phyloP scores from a whole-genome alignment of 35 echinoderm and acorn worm species.

The Chiridota heheva region DNA sequence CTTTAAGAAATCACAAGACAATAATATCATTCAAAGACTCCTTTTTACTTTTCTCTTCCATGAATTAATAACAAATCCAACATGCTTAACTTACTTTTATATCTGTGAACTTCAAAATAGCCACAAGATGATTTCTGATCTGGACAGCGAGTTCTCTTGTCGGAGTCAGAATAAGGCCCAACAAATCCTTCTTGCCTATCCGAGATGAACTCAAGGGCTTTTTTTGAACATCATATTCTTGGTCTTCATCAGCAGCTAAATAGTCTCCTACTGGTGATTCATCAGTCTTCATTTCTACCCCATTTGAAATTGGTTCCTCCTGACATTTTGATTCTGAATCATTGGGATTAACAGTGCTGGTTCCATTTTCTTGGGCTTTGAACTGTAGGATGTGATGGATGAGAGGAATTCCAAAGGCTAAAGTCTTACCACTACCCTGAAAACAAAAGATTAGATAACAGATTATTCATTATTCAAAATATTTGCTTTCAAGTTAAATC shows the following conservation, averaged over 20 bases:
- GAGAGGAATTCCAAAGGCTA: slow-evolving; percentile 92
- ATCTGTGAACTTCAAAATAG: slow-evolving; percentile 72
- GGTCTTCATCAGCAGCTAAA: background rate
- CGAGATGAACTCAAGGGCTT: background rate
- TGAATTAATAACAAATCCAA: no score
- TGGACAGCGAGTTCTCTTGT: slow-evolving; percentile 93
- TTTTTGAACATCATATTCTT: slow-evolving; percentile 46
- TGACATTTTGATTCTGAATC: background rate
- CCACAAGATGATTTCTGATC: slow-evolving; percentile 82
- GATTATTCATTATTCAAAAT: background rate
- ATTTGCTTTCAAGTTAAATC: background rate
- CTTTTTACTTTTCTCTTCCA: no score
- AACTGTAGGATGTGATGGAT: background rate
- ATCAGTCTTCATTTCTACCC: background rate
- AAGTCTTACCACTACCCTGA: slow-evolving; percentile 94
- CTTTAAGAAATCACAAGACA: no score
- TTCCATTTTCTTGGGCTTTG: background rate
- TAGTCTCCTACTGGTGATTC: background rate
- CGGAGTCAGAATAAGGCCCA: slow-evolving; percentile 79
- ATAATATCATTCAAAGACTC: no score
- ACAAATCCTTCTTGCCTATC: background rate
- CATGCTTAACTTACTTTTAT: slow-evolving; percentile 79
- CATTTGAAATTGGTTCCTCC: background rate
- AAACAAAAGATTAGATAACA: background rate
- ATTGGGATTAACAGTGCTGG: background rate